A percentile compares a stretch with the other conserved stretches of the same genome.
Conservation (phyloP, 2,113 vertebrate genomes). For the Silurus meridionalis region DNA sequence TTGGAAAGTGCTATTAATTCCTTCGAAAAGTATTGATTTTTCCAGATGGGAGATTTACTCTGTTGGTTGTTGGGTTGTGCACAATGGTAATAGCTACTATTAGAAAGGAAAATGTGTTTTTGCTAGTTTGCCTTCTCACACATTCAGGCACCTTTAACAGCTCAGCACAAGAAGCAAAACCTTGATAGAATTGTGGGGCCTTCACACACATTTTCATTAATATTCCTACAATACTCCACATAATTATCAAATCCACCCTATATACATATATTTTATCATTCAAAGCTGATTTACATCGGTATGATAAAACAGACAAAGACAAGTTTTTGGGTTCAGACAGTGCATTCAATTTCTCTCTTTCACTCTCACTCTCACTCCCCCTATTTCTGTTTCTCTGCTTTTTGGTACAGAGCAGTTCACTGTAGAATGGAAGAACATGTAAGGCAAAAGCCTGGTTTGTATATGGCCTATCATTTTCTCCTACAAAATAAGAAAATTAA, state of each 20-base stretch:
- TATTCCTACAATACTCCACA: neutral
- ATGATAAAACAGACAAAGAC: neutral
- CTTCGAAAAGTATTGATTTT: neutral
- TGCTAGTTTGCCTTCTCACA: neutral
- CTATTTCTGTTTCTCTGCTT: neutral
- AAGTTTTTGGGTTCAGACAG: constrained; percentile 39
- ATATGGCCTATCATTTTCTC: neutral
- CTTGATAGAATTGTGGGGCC: neutral
- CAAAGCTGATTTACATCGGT: neutral
- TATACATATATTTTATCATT: neutral
- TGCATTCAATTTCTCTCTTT: neutral
- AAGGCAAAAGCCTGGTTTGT: constrained; percentile 9
- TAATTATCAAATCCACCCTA: neutral
- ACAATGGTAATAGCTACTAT: neutral
- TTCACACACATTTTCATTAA: neutral
- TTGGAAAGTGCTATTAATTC: neutral
- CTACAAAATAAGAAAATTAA: constrained; percentile 10
- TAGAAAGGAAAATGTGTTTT: neutral
- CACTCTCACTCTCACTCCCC: neutral
- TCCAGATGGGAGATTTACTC: neutral
- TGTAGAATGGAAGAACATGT: constrained; percentile 39
- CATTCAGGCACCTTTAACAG: neutral
- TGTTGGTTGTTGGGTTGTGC: neutral
- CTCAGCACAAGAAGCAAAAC: neutral
- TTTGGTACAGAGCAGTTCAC: constrained; percentile 38